Conservation (phyloP, 2,888 invertebrate species). For the Leucoma salicis region DNA sequence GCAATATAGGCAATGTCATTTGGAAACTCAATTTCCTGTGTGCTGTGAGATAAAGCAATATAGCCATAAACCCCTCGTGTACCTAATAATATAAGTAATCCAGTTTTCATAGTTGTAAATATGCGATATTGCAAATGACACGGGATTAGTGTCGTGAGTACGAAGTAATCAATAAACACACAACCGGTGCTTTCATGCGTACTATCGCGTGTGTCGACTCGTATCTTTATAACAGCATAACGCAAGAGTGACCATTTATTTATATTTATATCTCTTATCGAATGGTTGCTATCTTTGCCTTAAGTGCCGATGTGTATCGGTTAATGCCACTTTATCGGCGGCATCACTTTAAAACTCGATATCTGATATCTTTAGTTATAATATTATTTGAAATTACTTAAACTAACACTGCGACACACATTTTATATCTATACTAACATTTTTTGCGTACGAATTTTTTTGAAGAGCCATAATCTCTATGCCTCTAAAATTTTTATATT, state of each 20-base stretch:
- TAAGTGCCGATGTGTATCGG: conserved; percentile 74
- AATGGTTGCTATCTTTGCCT: conserved; percentile 53
- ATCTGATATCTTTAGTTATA: conserved; percentile 52
- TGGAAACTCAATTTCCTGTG: conserved; percentile 7
- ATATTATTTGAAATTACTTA: conserved; percentile 43
- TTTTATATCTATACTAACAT: not conserved
- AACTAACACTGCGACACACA: not conserved
- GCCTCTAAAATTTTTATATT: not conserved
- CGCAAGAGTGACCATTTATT: conserved; percentile 67
- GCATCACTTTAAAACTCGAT: conserved; percentile 56
- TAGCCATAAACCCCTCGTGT: conserved; percentile 7
- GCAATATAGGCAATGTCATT: not conserved
- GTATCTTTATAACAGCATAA: conserved; percentile 67
- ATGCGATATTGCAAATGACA: conserved; percentile 41
- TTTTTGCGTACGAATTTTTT: not conserved
- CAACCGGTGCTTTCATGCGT: conserved; percentile 50
- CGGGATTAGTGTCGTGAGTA: conserved; percentile 39
- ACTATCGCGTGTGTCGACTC: conserved; percentile 45
- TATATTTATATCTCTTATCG: conserved; percentile 72
- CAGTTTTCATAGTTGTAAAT: conserved; percentile 25
- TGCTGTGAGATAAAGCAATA: conserved; percentile 14
- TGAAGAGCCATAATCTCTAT: not conserved
- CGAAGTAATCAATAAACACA: conserved; percentile 46
- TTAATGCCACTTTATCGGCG: conserved; percentile 64
- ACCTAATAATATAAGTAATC: conserved; percentile 10